Evolutionary conservation across 2,888 invertebrate genomes (phyloP).

Genomic region (Synanthedon tipuliformis): DNA sequence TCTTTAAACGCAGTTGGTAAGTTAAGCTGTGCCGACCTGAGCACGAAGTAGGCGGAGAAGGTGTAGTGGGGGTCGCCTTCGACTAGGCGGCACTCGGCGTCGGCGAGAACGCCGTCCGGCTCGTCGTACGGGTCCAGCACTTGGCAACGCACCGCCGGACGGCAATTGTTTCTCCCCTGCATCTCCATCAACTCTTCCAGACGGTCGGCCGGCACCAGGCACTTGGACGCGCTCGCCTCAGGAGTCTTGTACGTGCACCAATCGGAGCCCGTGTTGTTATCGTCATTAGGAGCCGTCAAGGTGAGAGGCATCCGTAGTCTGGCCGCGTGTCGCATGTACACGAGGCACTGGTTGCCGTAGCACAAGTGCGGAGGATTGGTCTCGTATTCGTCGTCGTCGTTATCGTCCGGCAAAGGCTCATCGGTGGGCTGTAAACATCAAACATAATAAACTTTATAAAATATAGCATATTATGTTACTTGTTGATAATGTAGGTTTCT

Average conservation of each 20-base stretch:
- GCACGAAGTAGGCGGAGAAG: constrained; percentile 77
- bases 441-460: no score
- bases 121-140: constrained; percentile 78
- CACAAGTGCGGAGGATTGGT: constrained; percentile 54
- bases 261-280: constrained; percentile 40
- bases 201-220: constrained; percentile 72
- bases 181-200: constrained; percentile 35
- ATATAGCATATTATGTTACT: no score
- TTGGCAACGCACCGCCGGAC: constrained; percentile 77
- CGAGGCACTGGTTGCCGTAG: constrained; percentile 47
- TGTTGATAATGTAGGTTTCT: no score
- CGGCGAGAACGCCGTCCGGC: constrained; percentile 73
- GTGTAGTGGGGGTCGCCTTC: constrained; percentile 75
- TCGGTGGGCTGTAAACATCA: neutral
- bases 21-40: constrained; percentile 44
- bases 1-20: no score
- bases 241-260: constrained; percentile 74
- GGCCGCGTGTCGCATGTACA: constrained; percentile 51
- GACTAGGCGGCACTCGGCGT: constrained; percentile 74
- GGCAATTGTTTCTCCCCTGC: constrained; percentile 53
- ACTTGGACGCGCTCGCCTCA: constrained; percentile 34
- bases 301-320: constrained; percentile 46
- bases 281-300: constrained; percentile 39
- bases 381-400: constrained; percentile 35
- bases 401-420: constrained; percentile 8